These are phyloP conservation scores for Ptychodera flava DNA, from an alignment of 35 echinoderm and acorn worm genomes.

Conservation along the genomic window DNA sequence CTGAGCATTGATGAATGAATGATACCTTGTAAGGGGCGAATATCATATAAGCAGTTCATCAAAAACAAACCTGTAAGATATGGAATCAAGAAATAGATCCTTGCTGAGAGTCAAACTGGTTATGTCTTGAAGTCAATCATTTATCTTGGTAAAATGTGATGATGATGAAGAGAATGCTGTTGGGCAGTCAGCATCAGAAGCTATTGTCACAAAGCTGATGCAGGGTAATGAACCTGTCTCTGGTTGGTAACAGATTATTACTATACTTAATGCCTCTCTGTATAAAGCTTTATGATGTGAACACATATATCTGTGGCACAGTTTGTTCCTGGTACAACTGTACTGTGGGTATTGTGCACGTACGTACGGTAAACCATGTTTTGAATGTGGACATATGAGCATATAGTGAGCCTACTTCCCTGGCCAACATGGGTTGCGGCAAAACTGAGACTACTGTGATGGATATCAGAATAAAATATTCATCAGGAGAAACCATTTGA, in stretches of 20 bases:
- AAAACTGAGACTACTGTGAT: too few species aligned
- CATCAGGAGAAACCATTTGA: too few species aligned
- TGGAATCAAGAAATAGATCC: not conserved
- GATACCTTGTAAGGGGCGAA: not conserved
- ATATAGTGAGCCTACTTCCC: too few species aligned
- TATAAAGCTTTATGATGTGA: not conserved
- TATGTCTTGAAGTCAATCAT: not conserved
- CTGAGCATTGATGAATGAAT: not conserved
- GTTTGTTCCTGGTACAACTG: too few species aligned
- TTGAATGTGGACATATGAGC: too few species aligned
- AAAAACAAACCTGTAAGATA: not conserved
- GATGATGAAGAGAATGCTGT: not conserved
- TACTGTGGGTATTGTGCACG: too few species aligned
- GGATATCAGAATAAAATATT: too few species aligned
- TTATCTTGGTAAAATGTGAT: constrained; percentile 1
- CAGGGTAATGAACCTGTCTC: not conserved
- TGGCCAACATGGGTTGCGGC: too few species aligned
- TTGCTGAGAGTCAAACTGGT: not conserved
- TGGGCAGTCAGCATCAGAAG: not conserved
- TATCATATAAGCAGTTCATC: not conserved
- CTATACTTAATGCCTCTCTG: not conserved
- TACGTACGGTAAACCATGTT: too few species aligned
- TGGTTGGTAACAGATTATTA: not conserved
- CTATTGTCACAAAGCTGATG: not conserved
- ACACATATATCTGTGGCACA: not conserved